phyloP scores from a whole-genome alignment of 2,113 vertebrate genomes.

The Peromyscus maniculatus region DNA sequence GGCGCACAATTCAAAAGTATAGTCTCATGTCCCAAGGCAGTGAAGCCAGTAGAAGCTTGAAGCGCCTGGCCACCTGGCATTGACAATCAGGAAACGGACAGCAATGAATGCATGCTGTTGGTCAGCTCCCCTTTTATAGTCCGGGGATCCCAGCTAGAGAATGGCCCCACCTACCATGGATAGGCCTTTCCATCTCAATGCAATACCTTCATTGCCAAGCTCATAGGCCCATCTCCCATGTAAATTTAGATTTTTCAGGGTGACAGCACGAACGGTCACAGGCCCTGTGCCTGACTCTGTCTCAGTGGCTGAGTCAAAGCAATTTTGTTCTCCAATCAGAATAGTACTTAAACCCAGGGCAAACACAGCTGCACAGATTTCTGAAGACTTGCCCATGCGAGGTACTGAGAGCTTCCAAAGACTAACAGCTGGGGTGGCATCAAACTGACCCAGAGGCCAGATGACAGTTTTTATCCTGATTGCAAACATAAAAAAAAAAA shows the following conservation, averaged over 20 bases:
- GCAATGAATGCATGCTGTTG: not conserved
- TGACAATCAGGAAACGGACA: not conserved
- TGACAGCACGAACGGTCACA: not conserved
- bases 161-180: not conserved
- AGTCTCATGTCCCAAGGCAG: not conserved
- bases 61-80: too few relatives aligned
- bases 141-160: not conserved
- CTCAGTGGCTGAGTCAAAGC: not conserved
- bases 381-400: not conserved
- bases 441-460: not conserved
- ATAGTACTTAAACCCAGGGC: not conserved
- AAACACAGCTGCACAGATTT: not conserved
- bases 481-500: not conserved
- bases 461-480: not conserved
- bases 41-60: not conserved
- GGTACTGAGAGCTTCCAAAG: not conserved
- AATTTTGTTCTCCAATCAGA: not conserved
- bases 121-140: too few relatives aligned
- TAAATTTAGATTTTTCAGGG: not conserved
- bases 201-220: not conserved
- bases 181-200: too few relatives aligned
- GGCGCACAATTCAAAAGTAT: not conserved
- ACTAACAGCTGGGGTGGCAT: not conserved
- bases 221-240: not conserved
- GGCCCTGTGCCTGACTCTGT: not conserved